Percentiles rank a stretch among this genome's conserved stretches.
These are phyloP conservation scores for Nerophis lumbriciformis DNA, from an alignment of 2,113 vertebrate species.

Conservation along the genomic window DNA sequence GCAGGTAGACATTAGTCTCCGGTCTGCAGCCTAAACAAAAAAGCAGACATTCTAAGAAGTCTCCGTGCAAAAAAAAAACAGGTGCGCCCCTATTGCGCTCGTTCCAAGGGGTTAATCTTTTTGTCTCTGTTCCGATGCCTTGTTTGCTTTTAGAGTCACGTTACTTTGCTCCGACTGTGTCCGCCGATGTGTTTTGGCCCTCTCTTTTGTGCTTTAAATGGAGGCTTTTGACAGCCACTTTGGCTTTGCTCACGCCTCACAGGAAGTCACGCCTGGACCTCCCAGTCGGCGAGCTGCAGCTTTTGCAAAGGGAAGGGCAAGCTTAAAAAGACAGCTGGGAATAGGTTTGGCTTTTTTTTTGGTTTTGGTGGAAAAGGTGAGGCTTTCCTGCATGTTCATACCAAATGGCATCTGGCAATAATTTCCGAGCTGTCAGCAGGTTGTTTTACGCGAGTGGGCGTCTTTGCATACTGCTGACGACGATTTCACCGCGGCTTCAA, in stretches of 20 bases:
- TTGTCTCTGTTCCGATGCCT: neutral
- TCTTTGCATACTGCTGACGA: constrained; percentile 24
- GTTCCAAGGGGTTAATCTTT: constrained; percentile 54
- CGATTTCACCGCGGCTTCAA: constrained; percentile 37
- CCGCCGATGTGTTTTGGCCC: constrained; percentile 41
- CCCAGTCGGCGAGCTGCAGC: constrained; percentile 10
- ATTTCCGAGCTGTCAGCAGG: constrained; percentile 50
- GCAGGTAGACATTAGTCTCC: constrained; percentile 54
- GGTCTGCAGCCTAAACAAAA: constrained; percentile 45
- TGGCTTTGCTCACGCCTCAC: constrained; percentile 30
- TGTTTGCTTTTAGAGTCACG: constrained; percentile 28
- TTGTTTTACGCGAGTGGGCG: constrained; percentile 39
- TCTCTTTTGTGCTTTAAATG: constrained; percentile 32
- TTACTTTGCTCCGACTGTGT: constrained; percentile 50
- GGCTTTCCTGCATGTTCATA: constrained; percentile 43
- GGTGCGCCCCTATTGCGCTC: constrained; percentile 43
- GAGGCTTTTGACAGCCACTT: constrained; percentile 39
- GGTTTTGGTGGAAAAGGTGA: constrained; percentile 2
- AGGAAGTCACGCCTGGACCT: constrained; percentile 33
- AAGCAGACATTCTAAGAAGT: constrained; percentile 31
- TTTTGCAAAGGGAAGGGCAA: constrained; percentile 54
- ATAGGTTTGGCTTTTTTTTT: constrained; percentile 27
- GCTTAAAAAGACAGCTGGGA: constrained; percentile 43
- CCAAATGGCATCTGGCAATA: constrained; percentile 39
- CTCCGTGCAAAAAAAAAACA: constrained; percentile 34